Evolutionary conservation across 2,797 vertebrate species (phyloP), one percentile per base, ranked within the genome.

Genomic region (Gymnoscopelus braueri): DNA sequence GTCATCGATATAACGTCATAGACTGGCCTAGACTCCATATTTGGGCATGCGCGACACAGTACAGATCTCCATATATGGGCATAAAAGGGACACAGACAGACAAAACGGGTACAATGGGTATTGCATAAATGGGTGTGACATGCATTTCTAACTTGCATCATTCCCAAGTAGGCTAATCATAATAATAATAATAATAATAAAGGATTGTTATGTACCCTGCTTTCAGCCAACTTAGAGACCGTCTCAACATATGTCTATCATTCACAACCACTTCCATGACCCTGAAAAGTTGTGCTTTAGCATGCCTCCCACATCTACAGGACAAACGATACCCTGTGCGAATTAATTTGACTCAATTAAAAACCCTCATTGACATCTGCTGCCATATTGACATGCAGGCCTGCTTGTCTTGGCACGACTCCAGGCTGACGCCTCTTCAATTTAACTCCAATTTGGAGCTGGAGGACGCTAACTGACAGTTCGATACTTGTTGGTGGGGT

Each of bases 311-410:
- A 63, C 84, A 83, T 84, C 84, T 81, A 67, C 65, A 11, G 75
- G 73, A 83, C 80, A 81, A 85, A 87, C 83, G 83, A 83, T 71
- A 79, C 82, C 67, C 84, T 63, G 80, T 74, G 75, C 81, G 74
- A 90, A 88, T 82, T 80, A 78, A 91, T 89, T 88, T 83, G 79
- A 85, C 78, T 84, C 77, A 83, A 90, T 90, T 90, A 88, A 87
- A 88, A 89, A 66, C 78, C 71, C 75, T 82, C 84, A 84, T 86
- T 74, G 83, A 89, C 90, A 92, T 92, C 91, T 92, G 89, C 84
- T 60, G 60, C 81, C 50, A 86, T 77, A 60, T 78, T 58, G 54
- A 55, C 62, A 79, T 72, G 64, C 24, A 10, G 68, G 65, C 67
- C 78, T 67, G 90, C 89, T 89, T 87, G 86, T 83, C 87, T 87